Base-by-base conservation (phyloP, 2,888 invertebrate genomes). In the Helleia helle region DNA sequence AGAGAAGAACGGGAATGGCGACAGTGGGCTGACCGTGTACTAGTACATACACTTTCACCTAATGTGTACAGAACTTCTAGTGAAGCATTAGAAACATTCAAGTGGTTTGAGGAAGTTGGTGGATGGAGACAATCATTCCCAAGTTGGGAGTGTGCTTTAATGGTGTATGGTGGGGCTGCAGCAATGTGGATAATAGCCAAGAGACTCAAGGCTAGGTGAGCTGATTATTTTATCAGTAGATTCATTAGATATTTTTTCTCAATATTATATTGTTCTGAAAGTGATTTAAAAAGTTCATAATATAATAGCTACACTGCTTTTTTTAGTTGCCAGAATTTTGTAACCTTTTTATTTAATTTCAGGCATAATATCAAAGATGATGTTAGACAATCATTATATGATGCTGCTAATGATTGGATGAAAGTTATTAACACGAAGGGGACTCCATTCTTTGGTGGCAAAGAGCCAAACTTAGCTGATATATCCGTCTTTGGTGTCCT, bases 1-100 rank as follows among this genome's bases (percentile, higher is more conserved):
- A 97, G 97, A 27, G 92, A 93, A 52, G 99, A 99, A 73, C 88
- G 96, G 24, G 92, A 95, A 61, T 99, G 99, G 99, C 88, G 99
- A 36, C 89, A 91, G 61, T 99, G 99, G 99, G 93, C 93, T 0
- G 99, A 99, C 68, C 88, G 90, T 36, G 90, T 92, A 27, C 86
- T 98, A 1, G 97, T 99, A 0, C 99, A 98, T 66, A 90, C 92
- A 0, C 84, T 99, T 24, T 98, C 99, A 0, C 99, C 99, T 0
- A 99, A 99, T 73, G 96, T 98, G 18, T 99, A 99, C 65, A 89
- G 97, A 43, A 94, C 94, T 0, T 73, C 88, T 0, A 75, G 83
- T 0, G 99, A 99, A 79, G 90, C 99, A 0, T 71, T 96, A 13
- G 92, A 96, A 65, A 94, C 99, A 0, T 99, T 99, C 72, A 89